Evolutionary conservation across 2,113 vertebrate species (phyloP).

Genomic region (Bombycilla garrulus): DNA sequence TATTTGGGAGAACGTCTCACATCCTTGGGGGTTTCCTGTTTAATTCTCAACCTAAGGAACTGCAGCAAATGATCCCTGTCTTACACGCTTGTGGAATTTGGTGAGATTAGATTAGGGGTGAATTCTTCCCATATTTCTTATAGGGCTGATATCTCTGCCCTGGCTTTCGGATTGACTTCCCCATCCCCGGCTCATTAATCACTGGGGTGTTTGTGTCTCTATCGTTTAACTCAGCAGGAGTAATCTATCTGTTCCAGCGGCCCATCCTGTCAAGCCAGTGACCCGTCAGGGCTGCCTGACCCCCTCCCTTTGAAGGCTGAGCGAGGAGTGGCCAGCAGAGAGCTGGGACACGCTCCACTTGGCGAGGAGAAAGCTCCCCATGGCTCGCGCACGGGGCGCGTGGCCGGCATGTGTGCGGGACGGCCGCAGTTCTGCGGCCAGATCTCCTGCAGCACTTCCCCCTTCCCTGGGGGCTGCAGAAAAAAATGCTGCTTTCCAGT

Average conservation of each 20-base stretch:
- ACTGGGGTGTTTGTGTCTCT: background rate
- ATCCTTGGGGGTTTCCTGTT: conserved; percentile 6
- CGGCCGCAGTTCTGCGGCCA: fast-evolving
- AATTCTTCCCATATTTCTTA: conserved; percentile 59
- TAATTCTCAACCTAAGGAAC: background rate
- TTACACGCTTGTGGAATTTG: conserved; percentile 6
- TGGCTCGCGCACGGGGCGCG: fast-evolving
- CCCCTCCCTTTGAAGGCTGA: background rate
- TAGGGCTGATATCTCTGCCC: conserved; percentile 10
- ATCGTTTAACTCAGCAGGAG: background rate
- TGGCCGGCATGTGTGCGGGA: background rate
- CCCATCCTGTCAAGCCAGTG: background rate
- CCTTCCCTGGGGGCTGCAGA: background rate
- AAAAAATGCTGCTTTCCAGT: background rate
- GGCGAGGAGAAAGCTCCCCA: background rate
- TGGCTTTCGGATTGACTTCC: background rate
- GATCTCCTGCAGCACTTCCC: background rate
- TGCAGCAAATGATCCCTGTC: background rate
- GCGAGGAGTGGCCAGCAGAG: fast-evolving
- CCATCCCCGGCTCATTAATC: background rate
- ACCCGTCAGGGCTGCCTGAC: background rate
- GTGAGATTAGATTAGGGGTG: conserved; percentile 55
- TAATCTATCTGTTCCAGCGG: background rate
- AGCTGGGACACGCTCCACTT: background rate
- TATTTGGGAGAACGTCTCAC: background rate